Evolutionary conservation across 2,113 vertebrate genomes (phyloP), one percentile per base, ranked within the genome.

Genomic region (Seriola aureovittata): DNA sequence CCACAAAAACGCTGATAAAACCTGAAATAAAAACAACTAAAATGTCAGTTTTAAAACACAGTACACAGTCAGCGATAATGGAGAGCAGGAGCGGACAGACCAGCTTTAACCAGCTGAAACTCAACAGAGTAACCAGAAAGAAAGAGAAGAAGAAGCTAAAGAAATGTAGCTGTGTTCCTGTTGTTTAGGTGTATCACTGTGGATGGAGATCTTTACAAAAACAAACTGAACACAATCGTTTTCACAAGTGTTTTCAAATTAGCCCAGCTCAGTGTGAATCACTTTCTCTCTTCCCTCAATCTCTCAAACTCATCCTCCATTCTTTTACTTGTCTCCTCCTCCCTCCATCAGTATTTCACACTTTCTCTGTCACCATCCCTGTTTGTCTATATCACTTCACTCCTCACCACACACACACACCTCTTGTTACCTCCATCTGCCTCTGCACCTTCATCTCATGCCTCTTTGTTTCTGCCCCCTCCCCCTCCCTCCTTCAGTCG

Each of bases 401-500:
- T 19, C 16, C 19, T 52, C 16, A 12, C 16, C 8, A 8, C 29
- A 29, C 2, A 7, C 13, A 10, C n/a, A 21, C 50, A 21, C n/a
- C 60, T 21, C 63, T 8, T 52, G 0, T 60, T 16, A n/a, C 19
- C 14, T 60, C 68, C 50, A 29, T 81, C 36, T 17, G 21, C 11
- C 64, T 52, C 16, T 52, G 12, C 64, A 21, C 62, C 63, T 80
- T 73, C 34, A 16, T n/a, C 38, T 44, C 54, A 34, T 65, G 25
- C 32, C 59, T 23, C 66, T 76, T 64, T 66, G 5, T 67, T 67
- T 72, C 55, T 44, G 17, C 57, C 38, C 1, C 63, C 32, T 11
- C 50, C 3, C 59, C 34, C 66, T 55, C 58, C 29, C 57, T 70
- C 58, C 57, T 17, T 50, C 34, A 5, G n/a, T 19, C 13, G 4